These are phyloP conservation scores for Gisinianus flammeolus DNA, from an alignment of 2,888 invertebrate genomes.

Conservation along the genomic window DNA sequence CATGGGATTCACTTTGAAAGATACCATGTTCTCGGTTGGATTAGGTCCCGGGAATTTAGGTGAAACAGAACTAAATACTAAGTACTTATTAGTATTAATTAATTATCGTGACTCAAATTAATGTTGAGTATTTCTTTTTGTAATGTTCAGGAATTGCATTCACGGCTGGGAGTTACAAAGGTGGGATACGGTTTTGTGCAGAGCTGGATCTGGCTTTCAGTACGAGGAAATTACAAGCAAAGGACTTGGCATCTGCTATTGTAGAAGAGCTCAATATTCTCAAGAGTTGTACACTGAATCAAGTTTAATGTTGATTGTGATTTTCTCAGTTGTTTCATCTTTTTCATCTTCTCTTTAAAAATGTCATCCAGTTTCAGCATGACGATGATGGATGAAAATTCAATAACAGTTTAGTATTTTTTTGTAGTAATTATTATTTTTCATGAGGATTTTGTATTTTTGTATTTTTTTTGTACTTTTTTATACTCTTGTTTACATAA, in stretches of 20 bases:
- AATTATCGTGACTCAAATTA: background rate
- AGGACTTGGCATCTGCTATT: conserved; percentile 12
- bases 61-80: too few species aligned
- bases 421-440: conserved; percentile 1
- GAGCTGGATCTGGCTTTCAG: conserved; percentile 31
- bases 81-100: too few species aligned
- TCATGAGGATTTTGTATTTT: too few species aligned
- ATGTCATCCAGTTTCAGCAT: background rate
- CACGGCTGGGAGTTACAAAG: conserved; percentile 33
- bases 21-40: conserved; percentile 36
- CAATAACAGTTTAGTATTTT: background rate
- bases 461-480: too few species aligned
- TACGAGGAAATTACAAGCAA: conserved; percentile 19
- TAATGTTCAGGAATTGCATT: conserved; percentile 30
- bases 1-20: conserved; percentile 31
- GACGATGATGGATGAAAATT: background rate
- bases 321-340: too few species aligned
- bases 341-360: background rate
- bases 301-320: conserved; percentile 9
- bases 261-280: conserved; percentile 28
- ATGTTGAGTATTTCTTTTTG: background rate
- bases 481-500: too few species aligned
- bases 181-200: conserved; percentile 25
- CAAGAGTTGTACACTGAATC: background rate
- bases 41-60: conserved; percentile 35